Conservation (phyloP, 2,888 invertebrate species). For the Parnassius apollo region DNA sequence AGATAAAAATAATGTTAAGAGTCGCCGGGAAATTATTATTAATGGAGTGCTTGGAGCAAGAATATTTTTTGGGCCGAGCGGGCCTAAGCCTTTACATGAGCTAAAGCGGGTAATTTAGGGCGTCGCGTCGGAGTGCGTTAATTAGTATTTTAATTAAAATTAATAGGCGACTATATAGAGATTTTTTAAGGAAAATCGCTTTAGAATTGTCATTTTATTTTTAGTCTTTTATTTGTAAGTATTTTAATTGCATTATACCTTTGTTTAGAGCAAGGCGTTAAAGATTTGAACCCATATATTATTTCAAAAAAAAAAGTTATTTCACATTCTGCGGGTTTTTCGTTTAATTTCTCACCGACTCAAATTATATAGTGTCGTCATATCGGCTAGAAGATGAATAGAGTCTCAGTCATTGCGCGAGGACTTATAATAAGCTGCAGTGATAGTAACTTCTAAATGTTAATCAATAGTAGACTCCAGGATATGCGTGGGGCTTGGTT, state of each 20-base stretch:
- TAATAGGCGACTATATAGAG: constrained; percentile 66
- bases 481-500: too few species aligned
- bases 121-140: constrained; percentile 58
- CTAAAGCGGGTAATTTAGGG: constrained; percentile 62
- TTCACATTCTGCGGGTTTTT: too few species aligned
- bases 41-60: constrained; percentile 61
- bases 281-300: too few species aligned
- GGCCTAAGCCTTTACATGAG: constrained; percentile 58
- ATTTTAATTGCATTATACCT: not conserved
- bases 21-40: constrained; percentile 53
- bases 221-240: constrained; percentile 21
- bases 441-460: too few species aligned
- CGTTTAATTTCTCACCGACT: too few species aligned
- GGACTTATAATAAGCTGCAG: too few species aligned
- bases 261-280: too few species aligned
- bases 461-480: too few species aligned
- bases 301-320: too few species aligned
- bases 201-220: constrained; percentile 34
- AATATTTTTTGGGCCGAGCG: constrained; percentile 56
- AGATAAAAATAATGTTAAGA: constrained; percentile 31
- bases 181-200: constrained; percentile 49
- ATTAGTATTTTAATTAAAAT: constrained; percentile 75
- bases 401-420: too few species aligned
- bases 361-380: too few species aligned
- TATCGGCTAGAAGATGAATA: too few species aligned